Base-by-base conservation (phyloP, 2,797 vertebrate genomes). In the Gambelia wislizenii region DNA sequence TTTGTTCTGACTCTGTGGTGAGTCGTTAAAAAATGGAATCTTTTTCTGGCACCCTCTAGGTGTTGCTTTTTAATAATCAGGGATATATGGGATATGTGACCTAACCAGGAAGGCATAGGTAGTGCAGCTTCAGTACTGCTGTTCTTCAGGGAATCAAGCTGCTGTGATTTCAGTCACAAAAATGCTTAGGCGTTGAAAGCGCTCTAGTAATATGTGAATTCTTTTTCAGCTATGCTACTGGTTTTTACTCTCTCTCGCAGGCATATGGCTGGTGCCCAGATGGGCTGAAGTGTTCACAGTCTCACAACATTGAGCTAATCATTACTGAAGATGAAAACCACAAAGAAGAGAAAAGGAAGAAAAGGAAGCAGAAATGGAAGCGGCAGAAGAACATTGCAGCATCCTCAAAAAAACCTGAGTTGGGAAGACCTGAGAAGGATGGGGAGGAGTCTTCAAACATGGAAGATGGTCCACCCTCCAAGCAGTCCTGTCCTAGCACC, bases 221-320 rank as follows among this genome's bases (percentile, higher is more conserved):
- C 13, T 67, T 85, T 75, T 1, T 13, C 2, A 74, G 90, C 83
- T 52, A 39, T 0, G 64, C 80, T 49, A 75, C 59, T 94, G 39
- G 20, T 52, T 89, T 52, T 47, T 88, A 87, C 84, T 61, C 44
- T 83, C 64, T n/a, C 25, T 84, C 8, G 47, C 27, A 99, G 99
- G 98, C 98, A 0, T 99, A 98, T 22, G 99, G 99, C 76, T 99
- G 98, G 98, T 99, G 99, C 93, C 97, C 98, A 0, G 97, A 98
- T 76, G 99, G 99, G 27, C 84, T 97, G 25, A 97, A 97, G 88
- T 99, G 99, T 95, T 93, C 95, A 25, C 96, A 97, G 87, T 99
- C 99, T 72, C 99, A 99, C 10, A 98, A 99, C 94, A 99, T 98
- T 0, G 98, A 99, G 94, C 97, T 98, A 67, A 99, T 99, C 94